Evolutionary conservation across 2,113 vertebrate species (phyloP).

Genomic region (Cepphus grylle): DNA sequence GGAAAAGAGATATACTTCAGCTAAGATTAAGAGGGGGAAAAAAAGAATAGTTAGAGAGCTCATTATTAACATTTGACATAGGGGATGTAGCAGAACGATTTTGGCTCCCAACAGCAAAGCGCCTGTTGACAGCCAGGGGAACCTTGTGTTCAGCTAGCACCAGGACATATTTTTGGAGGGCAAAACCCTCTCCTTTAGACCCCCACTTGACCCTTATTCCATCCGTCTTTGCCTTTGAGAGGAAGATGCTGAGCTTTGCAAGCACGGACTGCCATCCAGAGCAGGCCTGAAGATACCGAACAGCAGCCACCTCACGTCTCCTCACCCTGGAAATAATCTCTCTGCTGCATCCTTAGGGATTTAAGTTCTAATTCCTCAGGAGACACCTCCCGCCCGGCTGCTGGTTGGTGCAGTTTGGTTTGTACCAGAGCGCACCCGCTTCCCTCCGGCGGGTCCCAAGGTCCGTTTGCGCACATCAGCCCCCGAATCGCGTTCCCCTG

Average conservation of each 20-base stretch:
- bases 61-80: background rate
- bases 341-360: background rate
- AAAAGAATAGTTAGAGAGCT: background rate
- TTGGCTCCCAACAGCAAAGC: background rate
- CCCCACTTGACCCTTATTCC: background rate
- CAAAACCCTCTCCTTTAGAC: background rate
- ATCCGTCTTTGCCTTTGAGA: background rate
- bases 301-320: rapidly evolving
- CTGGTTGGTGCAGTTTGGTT: background rate
- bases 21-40: background rate
- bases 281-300: background rate
- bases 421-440: background rate
- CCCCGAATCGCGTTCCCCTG: background rate
- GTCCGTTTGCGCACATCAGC: background rate
- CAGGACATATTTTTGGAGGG: background rate
- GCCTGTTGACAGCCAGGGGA: background rate
- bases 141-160: background rate
- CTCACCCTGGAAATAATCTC: background rate
- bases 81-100: background rate
- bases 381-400: background rate
- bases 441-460: background rate
- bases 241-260: background rate
- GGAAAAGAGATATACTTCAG: background rate
- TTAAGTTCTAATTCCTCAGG: background rate
- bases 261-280: background rate